A percentile compares a stretch with the other conserved stretches of the same genome.
Conservation (phyloP, 1,140 invertebrate species). For the Drosophila kepulauana region DNA sequence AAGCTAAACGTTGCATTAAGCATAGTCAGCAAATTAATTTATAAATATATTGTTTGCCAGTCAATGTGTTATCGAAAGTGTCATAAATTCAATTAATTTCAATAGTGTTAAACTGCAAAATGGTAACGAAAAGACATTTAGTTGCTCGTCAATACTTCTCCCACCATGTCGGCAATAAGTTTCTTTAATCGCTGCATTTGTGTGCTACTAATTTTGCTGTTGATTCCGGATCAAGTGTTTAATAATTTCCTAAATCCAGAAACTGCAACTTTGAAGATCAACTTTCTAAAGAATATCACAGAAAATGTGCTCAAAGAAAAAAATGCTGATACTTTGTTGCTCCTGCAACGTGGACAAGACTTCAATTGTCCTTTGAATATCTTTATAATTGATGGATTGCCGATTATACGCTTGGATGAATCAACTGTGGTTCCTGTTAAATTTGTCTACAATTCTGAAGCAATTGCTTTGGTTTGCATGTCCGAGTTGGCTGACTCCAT, state of each 20-base stretch:
- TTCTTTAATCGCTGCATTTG: background rate
- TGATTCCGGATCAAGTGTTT: background rate
- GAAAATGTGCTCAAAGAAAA: background rate
- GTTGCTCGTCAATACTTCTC: conserved; percentile 1
- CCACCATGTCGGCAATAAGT: conserved; percentile 14
- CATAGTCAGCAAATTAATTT: too few relatives aligned
- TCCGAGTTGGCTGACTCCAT: background rate
- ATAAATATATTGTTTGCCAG: too few relatives aligned
- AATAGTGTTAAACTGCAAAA: background rate
- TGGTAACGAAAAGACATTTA: background rate
- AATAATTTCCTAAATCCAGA: background rate
- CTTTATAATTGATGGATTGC: background rate
- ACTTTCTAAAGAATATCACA: background rate
- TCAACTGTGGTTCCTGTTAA: background rate
- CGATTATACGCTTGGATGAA: conserved; percentile 9
- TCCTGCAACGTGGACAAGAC: background rate
- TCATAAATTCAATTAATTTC: conserved; percentile 3
- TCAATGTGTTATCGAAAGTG: too few relatives aligned
- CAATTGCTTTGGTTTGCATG: conserved; percentile 20
- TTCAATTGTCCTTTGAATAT: background rate
- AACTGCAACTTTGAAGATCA: background rate
- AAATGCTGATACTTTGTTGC: conserved; percentile 15
- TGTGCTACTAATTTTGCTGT: background rate
- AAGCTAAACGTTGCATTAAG: too few relatives aligned
- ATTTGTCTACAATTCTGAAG: conserved; percentile 4